Percentiles rank a stretch among this genome's conserved stretches.
phyloP scores from a whole-genome alignment of 64 coral and sea anemone species.

The Acropora yongei region DNA sequence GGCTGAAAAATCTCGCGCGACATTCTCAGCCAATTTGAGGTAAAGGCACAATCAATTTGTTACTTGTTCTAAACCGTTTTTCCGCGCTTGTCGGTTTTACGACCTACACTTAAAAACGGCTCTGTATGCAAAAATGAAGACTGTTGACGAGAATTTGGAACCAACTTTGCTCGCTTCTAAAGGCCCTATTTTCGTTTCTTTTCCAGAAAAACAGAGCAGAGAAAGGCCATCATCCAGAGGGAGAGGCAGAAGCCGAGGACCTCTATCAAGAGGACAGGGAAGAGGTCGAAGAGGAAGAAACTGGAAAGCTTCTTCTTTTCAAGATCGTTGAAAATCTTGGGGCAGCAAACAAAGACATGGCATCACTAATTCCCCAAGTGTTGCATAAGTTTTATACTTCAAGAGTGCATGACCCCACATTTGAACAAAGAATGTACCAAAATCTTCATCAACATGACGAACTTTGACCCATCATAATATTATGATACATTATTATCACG shows the following conservation, averaged over 20 bases:
- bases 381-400: conserved; percentile 75
- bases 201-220: not conserved
- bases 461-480: conserved; percentile 17
- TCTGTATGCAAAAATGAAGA: not conserved
- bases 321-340: conserved; percentile 75
- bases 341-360: conserved; percentile 26
- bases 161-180: not conserved
- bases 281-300: not conserved
- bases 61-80: too few relatives aligned
- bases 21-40: too few relatives aligned
- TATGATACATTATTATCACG: too few relatives aligned
- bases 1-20: too few relatives aligned
- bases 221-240: not conserved
- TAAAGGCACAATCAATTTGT: too few relatives aligned
- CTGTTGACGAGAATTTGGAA: not conserved
- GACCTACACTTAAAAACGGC: not conserved
- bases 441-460: conserved; percentile 67
- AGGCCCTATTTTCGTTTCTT: not conserved
- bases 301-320: not conserved
- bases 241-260: conserved; percentile 1
- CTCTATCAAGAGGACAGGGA: conserved; percentile 1
- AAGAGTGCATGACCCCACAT: conserved; percentile 74
- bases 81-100: not conserved
- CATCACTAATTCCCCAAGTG: not conserved
- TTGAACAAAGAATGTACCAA: conserved; percentile 81